A percentile compares a stretch with the other conserved stretches of the same genome.
Evolutionary conservation across 1,140 invertebrate genomes (phyloP).

Genomic region (Ylistrum balloti): DNA sequence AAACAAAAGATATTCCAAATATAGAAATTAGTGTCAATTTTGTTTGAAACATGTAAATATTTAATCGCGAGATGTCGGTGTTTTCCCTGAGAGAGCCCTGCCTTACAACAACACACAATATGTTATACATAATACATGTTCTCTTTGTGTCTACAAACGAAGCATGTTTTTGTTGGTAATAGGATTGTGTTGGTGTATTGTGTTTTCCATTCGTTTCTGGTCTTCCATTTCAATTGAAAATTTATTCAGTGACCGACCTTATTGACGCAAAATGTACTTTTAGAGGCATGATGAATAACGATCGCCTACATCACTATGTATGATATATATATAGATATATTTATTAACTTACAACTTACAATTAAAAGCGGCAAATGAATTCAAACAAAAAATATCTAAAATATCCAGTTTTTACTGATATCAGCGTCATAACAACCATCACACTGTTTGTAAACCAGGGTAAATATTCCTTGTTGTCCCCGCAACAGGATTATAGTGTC

Average conservation of each 20-base stretch:
- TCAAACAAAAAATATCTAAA: background rate
- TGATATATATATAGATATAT: background rate
- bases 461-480: background rate
- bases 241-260: background rate
- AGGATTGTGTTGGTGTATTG: background rate
- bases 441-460: no score
- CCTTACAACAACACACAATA: background rate
- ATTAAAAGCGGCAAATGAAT: background rate
- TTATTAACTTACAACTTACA: background rate
- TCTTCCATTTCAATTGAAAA: background rate
- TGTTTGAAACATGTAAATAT: background rate
- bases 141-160: background rate
- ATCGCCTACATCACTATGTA: no score
- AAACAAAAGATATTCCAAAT: background rate
- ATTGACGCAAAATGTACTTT: background rate
- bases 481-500: background rate
- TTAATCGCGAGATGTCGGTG: background rate
- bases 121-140: background rate
- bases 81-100: background rate
- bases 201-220: background rate
- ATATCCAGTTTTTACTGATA: no score
- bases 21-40: background rate
- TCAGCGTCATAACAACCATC: no score
- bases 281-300: background rate
- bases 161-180: background rate